A percentile compares a stretch with the other conserved stretches of the same genome.
Evolutionary conservation across 2,888 invertebrate genomes (phyloP).

Genomic region (Plagodis dolabraria): DNA sequence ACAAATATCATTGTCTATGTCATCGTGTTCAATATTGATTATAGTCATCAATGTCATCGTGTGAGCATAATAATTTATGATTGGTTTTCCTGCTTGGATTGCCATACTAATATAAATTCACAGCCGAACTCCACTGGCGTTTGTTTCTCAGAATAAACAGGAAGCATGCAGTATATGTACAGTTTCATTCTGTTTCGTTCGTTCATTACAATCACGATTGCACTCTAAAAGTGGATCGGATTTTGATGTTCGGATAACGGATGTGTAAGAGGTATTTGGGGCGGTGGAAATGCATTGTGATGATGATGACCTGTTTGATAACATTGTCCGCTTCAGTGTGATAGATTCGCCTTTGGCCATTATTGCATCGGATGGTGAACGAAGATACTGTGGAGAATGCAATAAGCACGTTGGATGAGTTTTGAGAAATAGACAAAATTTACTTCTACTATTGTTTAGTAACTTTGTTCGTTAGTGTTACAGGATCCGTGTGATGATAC

Average conservation of each 20-base stretch:
- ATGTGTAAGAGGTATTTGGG: constrained; percentile 32
- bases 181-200: constrained; percentile 40
- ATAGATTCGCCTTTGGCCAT: constrained; percentile 6
- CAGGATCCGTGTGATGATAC: too few relatives aligned
- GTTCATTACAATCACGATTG: constrained; percentile 46
- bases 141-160: constrained; percentile 57
- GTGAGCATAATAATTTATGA: constrained; percentile 4
- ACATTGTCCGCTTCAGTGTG: constrained; percentile 11
- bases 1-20: too few relatives aligned
- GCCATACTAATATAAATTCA: constrained; percentile 36
- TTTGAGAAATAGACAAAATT: too few relatives aligned
- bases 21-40: neutral
- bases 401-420: neutral
- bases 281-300: constrained; percentile 22
- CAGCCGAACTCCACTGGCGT: constrained; percentile 34
- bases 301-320: constrained; percentile 19
- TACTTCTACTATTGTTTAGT: too few relatives aligned
- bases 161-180: constrained; percentile 49
- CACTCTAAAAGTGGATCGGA: constrained; percentile 46
- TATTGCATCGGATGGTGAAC: neutral
- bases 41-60: constrained; percentile 8
- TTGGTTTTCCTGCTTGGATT: constrained; percentile 27
- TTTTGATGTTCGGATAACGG: constrained; percentile 37
- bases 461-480: too few relatives aligned
- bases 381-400: neutral